Evolutionary conservation across 2,797 vertebrate genomes (phyloP).

Genomic region (Danio jaintianensis): DNA sequence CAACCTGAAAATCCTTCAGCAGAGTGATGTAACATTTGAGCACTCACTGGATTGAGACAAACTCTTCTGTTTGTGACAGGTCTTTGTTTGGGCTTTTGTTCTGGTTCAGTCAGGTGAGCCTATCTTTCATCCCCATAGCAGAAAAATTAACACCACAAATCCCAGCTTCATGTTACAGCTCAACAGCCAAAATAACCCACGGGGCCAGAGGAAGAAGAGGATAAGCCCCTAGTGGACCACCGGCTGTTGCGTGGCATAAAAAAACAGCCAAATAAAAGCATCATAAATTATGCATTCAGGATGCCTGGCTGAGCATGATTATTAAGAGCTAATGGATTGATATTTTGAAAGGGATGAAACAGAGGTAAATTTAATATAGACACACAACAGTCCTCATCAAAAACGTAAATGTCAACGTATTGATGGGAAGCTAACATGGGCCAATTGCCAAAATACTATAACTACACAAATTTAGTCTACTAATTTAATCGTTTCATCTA

Average conservation of each 20-base stretch:
- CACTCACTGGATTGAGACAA: conserved; percentile 54
- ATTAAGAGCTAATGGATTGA: conserved; percentile 54
- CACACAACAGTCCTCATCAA: neutral
- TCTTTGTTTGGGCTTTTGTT: conserved; percentile 62
- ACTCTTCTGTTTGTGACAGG: conserved; percentile 45
- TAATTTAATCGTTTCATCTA: neutral
- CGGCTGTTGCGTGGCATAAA: conserved; percentile 41
- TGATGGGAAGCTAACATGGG: neutral
- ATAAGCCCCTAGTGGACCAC: conserved; percentile 46
- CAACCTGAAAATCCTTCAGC: conserved; percentile 41
- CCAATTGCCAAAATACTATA: neutral
- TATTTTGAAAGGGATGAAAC: conserved; percentile 40
- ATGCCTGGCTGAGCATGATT: conserved; percentile 49
- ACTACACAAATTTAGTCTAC: neutral
- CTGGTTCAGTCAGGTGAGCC: conserved; percentile 61
- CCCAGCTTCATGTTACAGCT: conserved; percentile 41
- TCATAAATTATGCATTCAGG: conserved; percentile 59
- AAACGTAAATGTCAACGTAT: neutral
- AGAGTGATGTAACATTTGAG: conserved; percentile 57
- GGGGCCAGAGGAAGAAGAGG: conserved; percentile 36
- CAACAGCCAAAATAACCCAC: conserved; percentile 44
- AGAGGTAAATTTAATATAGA: conserved; percentile 36
- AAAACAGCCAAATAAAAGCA: conserved; percentile 54
- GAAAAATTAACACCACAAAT: conserved; percentile 63
- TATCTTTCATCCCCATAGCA: conserved; percentile 60